Base-by-base conservation (phyloP, 2,113 vertebrate species). In the Aepyceros melampus region DNA sequence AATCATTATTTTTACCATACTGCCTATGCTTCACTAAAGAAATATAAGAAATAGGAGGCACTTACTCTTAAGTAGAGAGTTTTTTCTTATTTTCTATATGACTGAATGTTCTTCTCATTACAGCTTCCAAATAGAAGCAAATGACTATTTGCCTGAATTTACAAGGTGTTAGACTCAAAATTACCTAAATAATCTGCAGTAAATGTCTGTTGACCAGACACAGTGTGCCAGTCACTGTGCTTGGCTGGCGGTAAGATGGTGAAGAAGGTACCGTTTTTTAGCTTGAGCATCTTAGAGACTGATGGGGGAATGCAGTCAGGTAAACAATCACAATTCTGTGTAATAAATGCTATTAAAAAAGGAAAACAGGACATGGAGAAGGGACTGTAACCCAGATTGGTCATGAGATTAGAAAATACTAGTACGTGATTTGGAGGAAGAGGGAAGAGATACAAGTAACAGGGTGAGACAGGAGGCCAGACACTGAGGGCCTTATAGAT, bases 31-130 rank as follows among this genome's bases (percentile, higher is more conserved):
- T 92, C 49, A 91, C 49, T 82, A 91, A 95, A 45, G 29, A 33
- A 89, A 84, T 84, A n/a, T 64, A 91, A 93, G n/a, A 91, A 89
- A 56, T 29, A 87, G 67, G 19, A 91, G 78, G 93, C 17, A 62
- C 89, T 55, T 60, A 78, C 43, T 83, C 27, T 60, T 89, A 94
- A 87, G 71, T 10, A 88, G 55, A 95, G 49, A 94, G 64, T 71
- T 16, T 91, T 86, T 94, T 95, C 94, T 98, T 71, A 51, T 95
- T 96, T 84, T 94, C 86, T 96, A 95, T 45, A 60, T 86, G 87
- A 88, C 36, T 91, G 31, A 92, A 91, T 94, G 43, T 62, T 91
- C 67, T 82, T 95, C 83, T 82, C 23, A 71, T 95, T 94, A 93
- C 5, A 94, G 82, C 2, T 88, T 91, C 71, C 45, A 91, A 81